Base-by-base conservation (phyloP, 2,888 invertebrate genomes). In the Erebia aethiops region DNA sequence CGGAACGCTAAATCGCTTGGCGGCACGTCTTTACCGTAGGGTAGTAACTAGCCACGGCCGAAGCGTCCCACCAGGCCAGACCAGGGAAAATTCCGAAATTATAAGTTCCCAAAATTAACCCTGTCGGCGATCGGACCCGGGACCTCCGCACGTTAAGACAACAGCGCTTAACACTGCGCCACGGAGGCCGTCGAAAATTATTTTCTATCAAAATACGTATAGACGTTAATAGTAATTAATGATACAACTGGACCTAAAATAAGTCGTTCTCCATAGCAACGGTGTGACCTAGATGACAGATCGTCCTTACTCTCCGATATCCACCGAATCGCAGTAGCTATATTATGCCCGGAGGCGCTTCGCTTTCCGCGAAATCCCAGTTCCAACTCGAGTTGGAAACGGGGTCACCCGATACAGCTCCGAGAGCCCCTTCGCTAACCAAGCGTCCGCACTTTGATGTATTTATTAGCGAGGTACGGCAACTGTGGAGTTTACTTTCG, bases 351-450 rank as follows among this genome's bases (percentile, higher is more conserved):
- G 58, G 58, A 49, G 67, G 67, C 67, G 67, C 16, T 58, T 58
- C 35, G 67, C 58, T 67, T 67, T 58, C 49, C 58, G 58, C 67
- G 58, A 67, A 67, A 49, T 67, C 58, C 67, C 67, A 67, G 67
- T 41, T 58, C 58, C 49, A 58, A 26, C 67, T 46, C 49, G 57
- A 67, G 58, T 67, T 67, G 10, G 49, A 58, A 67, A 67, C 14
- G 57, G 57, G 67, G 58, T 67, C 67, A 67, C 41, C 67, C 67
- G 16, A 67, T 67, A 67, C 67, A 26, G 58, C 67, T 49, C 58
- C 49, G 58, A 49, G 57, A 49, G 67, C 46, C 49, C 67, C 57
- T 67, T 49, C 51, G 67, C 67, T 66, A 66, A 66, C 66, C 58
- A 58, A 67, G 57, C 67, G 57, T 58, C 58, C 67, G 49, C 49